Percentiles rank a stretch among this genome's conserved stretches.
Evolutionary conservation across 2,797 vertebrate genomes (phyloP).

Genomic region (Sarcoramphus papa): DNA sequence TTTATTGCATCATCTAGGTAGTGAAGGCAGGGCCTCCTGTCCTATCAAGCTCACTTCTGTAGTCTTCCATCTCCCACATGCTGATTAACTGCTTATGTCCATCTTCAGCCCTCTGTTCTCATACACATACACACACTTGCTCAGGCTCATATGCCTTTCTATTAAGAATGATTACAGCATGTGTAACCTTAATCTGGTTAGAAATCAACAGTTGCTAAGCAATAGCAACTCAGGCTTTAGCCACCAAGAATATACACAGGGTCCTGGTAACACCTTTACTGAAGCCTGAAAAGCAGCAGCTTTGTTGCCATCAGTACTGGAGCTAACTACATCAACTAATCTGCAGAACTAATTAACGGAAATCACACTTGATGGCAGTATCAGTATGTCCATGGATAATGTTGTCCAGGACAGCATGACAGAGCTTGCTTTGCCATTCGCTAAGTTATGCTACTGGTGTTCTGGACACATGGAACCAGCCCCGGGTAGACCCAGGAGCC

Average conservation of each 20-base stretch:
- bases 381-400: background rate
- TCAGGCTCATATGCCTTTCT: background rate
- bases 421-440: background rate
- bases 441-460: background rate
- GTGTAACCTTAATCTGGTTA: background rate
- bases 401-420: background rate
- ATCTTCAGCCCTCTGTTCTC: background rate
- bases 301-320: background rate
- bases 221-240: background rate
- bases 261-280: background rate
- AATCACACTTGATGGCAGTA: background rate
- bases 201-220: conserved; percentile 13
- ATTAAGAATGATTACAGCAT: background rate
- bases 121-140: background rate
- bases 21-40: background rate
- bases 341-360: background rate
- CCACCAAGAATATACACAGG: background rate
- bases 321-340: background rate
- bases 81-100: background rate
- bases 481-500: background rate
- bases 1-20: background rate
- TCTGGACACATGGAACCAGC: background rate
- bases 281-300: background rate
- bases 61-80: background rate
- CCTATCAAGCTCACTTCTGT: background rate